Percentiles rank a stretch among this genome's conserved stretches.
Evolutionary conservation across 2,888 invertebrate genomes (phyloP).

Genomic region (Stenichneumon culpator): DNA sequence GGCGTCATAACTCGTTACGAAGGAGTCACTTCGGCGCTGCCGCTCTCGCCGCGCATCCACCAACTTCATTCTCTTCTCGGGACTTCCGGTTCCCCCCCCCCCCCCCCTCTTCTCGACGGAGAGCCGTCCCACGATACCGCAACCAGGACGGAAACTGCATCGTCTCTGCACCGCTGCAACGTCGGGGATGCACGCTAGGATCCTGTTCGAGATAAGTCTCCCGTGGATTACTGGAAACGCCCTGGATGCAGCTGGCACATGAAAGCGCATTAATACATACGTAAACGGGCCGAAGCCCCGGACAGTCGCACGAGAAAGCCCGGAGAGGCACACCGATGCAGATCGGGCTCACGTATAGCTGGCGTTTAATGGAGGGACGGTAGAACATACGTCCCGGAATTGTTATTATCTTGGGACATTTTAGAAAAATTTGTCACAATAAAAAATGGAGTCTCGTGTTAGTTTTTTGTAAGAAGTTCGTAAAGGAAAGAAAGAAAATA

Average conservation of each 20-base stretch:
- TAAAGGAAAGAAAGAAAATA: too few species aligned
- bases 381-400: neutral
- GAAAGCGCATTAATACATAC: slow-evolving; percentile 14
- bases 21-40: slow-evolving; percentile 25
- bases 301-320: slow-evolving; percentile 23
- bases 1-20: slow-evolving; percentile 37
- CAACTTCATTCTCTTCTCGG: slow-evolving; percentile 48
- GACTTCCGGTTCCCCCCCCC: slow-evolving; percentile 39
- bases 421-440: too few species aligned
- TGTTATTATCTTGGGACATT: neutral
- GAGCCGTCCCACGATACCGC: neutral
- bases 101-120: neutral
- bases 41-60: slow-evolving; percentile 8
- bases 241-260: slow-evolving; percentile 41
- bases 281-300: neutral
- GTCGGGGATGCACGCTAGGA: slow-evolving; percentile 56
- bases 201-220: slow-evolving; percentile 71
- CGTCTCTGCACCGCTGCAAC: slow-evolving; percentile 55
- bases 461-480: too few species aligned
- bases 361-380: neutral
- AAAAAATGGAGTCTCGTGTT: too few species aligned
- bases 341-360: neutral
- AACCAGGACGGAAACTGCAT: slow-evolving; percentile 55
- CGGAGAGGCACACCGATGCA: neutral
- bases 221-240: slow-evolving; percentile 61